phyloP scores from a whole-genome alignment of 1,140 invertebrate genomes.

The Ips nitidus region DNA sequence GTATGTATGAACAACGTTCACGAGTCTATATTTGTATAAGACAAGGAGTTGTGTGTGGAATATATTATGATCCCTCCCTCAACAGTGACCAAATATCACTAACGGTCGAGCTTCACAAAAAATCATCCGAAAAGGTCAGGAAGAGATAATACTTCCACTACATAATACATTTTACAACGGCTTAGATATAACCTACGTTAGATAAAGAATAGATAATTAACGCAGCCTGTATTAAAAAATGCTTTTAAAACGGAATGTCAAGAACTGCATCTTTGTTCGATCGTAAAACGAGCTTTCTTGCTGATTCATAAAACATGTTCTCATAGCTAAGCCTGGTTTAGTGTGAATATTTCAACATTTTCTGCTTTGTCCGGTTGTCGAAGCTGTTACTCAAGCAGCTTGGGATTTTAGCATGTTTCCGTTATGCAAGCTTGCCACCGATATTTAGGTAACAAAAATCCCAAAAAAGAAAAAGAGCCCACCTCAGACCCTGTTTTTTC shows the following conservation, averaged over 20 bases:
- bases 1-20: not conserved
- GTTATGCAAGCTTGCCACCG: slow-evolving; percentile 12
- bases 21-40: slow-evolving; percentile 9
- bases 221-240: slow-evolving; percentile 15
- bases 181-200: no score
- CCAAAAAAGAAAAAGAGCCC: not conserved
- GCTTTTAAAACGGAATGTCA: slow-evolving; percentile 11
- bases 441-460: not conserved
- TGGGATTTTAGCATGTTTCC: slow-evolving; percentile 19
- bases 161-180: no score
- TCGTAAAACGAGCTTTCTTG: slow-evolving; percentile 12
- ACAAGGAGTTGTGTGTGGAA: slow-evolving; percentile 7
- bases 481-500: not conserved
- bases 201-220: slow-evolving; percentile 16
- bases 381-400: slow-evolving; percentile 10
- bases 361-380: slow-evolving; percentile 24
- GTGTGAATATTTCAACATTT: slow-evolving; percentile 29
- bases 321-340: slow-evolving; percentile 11
- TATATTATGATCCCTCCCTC: not conserved
- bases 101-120: not conserved
- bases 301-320: slow-evolving; percentile 30
- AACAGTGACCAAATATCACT: no score
- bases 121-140: no score
- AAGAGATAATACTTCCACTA: no score
- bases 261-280: slow-evolving; percentile 28